Conservation (phyloP, 2,888 invertebrate genomes). For the Dugesia japonica region DNA sequence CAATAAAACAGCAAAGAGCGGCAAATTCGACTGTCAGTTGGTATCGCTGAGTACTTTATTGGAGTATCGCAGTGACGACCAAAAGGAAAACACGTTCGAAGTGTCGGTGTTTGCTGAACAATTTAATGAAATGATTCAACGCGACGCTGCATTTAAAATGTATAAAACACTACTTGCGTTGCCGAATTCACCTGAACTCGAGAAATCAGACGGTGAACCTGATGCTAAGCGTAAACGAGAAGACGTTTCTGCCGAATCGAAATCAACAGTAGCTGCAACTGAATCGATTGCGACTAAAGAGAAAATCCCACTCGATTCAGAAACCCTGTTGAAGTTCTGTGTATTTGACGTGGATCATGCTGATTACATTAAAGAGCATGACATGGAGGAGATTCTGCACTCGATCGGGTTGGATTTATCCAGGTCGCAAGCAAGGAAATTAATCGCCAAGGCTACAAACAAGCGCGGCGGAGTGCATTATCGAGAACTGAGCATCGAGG, state of each 20-base stretch:
- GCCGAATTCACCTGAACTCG: slow-evolving; percentile 17
- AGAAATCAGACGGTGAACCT: slow-evolving; percentile 23
- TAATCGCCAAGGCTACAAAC: background rate
- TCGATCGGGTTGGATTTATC: background rate
- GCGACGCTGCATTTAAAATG: slow-evolving; percentile 80
- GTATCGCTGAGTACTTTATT: slow-evolving; percentile 72
- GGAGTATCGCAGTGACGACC: slow-evolving; percentile 75
- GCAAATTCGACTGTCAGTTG: slow-evolving; percentile 76
- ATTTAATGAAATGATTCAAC: slow-evolving; percentile 86
- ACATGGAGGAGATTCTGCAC: too few relatives aligned
- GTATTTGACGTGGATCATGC: too few relatives aligned
- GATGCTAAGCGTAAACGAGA: background rate
- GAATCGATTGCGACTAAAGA: too few relatives aligned
- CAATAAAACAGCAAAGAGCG: slow-evolving; percentile 61
- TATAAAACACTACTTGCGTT: slow-evolving; percentile 53
- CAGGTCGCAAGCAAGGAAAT: background rate
- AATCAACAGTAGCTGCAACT: too few relatives aligned
- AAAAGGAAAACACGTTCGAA: slow-evolving; percentile 58
- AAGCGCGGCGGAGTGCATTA: background rate
- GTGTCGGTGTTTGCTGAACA: slow-evolving; percentile 76
- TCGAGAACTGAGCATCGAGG: background rate
- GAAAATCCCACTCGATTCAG: too few relatives aligned
- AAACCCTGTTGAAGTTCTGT: too few relatives aligned
- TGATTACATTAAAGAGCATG: too few relatives aligned
- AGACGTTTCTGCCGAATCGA: background rate